These are phyloP conservation scores for Drosophila lutescens DNA, from an alignment of 2,888 invertebrate species.

Conservation along the genomic window DNA sequence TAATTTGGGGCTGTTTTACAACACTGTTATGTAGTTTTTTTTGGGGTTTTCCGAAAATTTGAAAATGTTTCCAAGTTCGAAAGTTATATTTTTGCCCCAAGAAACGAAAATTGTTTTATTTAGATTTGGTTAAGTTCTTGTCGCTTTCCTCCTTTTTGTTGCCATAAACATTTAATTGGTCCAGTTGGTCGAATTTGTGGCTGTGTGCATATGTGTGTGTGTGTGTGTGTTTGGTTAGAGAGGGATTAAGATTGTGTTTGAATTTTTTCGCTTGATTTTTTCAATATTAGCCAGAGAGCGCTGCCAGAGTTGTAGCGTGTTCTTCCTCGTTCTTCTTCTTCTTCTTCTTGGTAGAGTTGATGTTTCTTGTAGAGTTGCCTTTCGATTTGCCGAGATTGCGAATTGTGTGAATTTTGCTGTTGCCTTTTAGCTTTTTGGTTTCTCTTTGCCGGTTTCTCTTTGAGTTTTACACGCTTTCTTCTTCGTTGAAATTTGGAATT, in stretches of 20 bases:
- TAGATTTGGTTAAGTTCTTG: slow-evolving; percentile 27
- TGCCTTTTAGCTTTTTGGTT: slow-evolving; percentile 39
- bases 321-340: slow-evolving; percentile 19
- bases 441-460: slow-evolving; percentile 49
- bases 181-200: slow-evolving; percentile 64
- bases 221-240: slow-evolving; percentile 27
- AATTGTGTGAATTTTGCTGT: slow-evolving; percentile 14
- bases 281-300: slow-evolving; percentile 65
- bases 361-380: slow-evolving; percentile 50
- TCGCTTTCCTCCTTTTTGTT: slow-evolving; percentile 12
- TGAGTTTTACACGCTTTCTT: slow-evolving; percentile 74
- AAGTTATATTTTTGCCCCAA: slow-evolving; percentile 45
- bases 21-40: slow-evolving; percentile 46
- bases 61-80: slow-evolving; percentile 25
- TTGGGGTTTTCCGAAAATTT: slow-evolving; percentile 38
- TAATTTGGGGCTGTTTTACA: slow-evolving; percentile 54
- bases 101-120: slow-evolving; percentile 42
- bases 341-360: slow-evolving; percentile 40
- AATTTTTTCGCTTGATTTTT: slow-evolving; percentile 20
- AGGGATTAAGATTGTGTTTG: slow-evolving; percentile 34
- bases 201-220: slow-evolving; percentile 29
- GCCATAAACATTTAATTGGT: slow-evolving; percentile 72
- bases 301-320: slow-evolving; percentile 77
- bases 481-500: slow-evolving; percentile 79
- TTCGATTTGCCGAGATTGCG: slow-evolving; percentile 69